These are phyloP conservation scores for Pachypeltis micranthus DNA, from an alignment of 1,140 invertebrate species.

Conservation along the genomic window DNA sequence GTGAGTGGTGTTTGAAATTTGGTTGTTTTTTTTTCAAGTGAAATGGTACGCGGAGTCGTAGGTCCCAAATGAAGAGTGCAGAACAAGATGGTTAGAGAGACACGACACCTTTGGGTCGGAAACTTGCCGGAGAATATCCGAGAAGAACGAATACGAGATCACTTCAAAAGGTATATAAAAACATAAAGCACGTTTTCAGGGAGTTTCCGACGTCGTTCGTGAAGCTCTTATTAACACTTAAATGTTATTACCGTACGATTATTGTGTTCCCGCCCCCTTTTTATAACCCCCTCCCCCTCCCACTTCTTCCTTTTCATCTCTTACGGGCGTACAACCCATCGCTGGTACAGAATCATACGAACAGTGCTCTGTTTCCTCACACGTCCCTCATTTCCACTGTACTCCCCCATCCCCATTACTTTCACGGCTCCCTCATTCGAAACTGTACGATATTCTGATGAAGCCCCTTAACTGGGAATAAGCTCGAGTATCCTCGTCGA, in stretches of 20 bases:
- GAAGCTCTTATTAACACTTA: neutral
- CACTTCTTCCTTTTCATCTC: neutral
- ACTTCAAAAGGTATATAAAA: constrained; percentile 83
- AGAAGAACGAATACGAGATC: constrained; percentile 87
- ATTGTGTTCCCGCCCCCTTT: neutral
- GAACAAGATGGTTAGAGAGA: constrained; percentile 98
- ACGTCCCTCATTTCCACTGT: no score
- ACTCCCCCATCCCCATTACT: no score
- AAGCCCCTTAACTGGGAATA: no score
- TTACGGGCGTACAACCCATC: neutral
- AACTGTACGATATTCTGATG: no score
- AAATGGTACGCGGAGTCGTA: constrained; percentile 25
- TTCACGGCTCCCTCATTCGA: no score
- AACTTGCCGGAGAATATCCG: constrained; percentile 98
- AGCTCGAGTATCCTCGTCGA: no score
- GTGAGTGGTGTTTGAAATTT: constrained; percentile 22
- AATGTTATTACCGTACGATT: neutral
- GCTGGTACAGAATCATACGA: neutral
- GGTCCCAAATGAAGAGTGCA: constrained; percentile 47
- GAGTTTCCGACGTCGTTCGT: neutral
- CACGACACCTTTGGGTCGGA: constrained; percentile 98
- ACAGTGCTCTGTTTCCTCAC: no score
- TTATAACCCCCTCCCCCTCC: neutral
- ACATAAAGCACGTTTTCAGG: neutral
- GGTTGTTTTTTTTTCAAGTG: constrained; percentile 24